Percentiles rank a stretch among this genome's conserved stretches.
Conservation (phyloP, 2,888 invertebrate species). For the Protodeltote pygarga region DNA sequence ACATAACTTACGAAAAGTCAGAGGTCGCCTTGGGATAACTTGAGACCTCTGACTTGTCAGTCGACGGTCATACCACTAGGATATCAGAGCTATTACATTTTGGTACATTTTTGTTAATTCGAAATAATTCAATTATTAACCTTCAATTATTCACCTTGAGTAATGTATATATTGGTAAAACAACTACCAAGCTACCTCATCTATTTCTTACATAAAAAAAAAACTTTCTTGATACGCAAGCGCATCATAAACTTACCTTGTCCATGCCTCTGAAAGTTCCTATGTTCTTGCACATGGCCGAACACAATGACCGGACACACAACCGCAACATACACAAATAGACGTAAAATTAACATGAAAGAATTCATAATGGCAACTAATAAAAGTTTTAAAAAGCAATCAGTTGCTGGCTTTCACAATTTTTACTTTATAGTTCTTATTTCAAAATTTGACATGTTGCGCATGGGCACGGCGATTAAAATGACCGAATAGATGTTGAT, state of each 20-base stretch:
- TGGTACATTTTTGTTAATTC: too few species aligned
- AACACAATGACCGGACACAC: conserved; percentile 54
- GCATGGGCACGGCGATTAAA: conserved; percentile 19
- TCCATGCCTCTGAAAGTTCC: conserved; percentile 8
- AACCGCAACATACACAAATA: conserved; percentile 60
- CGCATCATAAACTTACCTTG: conserved; percentile 42
- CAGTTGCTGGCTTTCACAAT: background rate
- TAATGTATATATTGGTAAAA: too few species aligned
- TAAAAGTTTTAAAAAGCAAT: background rate
- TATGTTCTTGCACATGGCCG: conserved; percentile 23
- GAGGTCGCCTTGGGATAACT: too few species aligned
- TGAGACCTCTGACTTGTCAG: too few species aligned
- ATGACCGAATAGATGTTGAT: conserved; percentile 18
- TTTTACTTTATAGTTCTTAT: background rate
- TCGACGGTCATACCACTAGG: too few species aligned
- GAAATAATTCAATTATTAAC: too few species aligned
- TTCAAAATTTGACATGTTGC: conserved; percentile 10
- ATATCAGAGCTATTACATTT: too few species aligned
- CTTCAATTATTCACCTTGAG: too few species aligned
- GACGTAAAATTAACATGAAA: conserved; percentile 28
- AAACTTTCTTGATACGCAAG: too few species aligned
- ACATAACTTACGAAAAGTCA: too few species aligned
- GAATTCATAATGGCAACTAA: conserved; percentile 15
- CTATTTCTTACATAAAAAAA: background rate
- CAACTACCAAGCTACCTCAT: background rate